Base-by-base conservation (phyloP, 2,888 invertebrate species). In the Rhamnusium bicolor region DNA sequence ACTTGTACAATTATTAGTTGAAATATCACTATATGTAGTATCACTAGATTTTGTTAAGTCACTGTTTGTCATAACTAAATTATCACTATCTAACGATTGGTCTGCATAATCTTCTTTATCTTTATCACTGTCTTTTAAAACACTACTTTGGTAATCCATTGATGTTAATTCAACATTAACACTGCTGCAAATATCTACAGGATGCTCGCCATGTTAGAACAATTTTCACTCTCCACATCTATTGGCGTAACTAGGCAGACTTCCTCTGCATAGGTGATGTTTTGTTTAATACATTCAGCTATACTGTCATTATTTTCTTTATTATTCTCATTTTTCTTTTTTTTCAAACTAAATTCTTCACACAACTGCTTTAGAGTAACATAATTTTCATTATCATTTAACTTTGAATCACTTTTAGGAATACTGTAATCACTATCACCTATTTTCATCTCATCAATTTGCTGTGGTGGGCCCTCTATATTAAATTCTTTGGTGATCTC, bases 1-100 rank as follows among this genome's bases (percentile, higher is more conserved):
- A 86, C 91, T 92, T 89, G 91, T 91, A 86, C 91, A 92, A 60
- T 91, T 84, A 74, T 82, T 84, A n/a, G 79, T 77, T 27, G 84
- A 83, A 76, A 79, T 76, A 75, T 86, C 85, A 84, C 85, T 86
- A 78, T 80, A 82, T 65, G 81, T 83, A 69, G 84, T 85, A 80
- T 85, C 85, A 83, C 83, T 84, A 75, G 85, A 85, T 77, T 84
- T 84, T 49, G 81, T 82, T 76, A 85, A 79, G 72, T 85, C 84
- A 79, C 81, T 82, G 72, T 75, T 76, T 27, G 76, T 80, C 76
- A 77, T 80, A 79, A 83, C 82, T 76, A 81, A 67, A 69, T 74
- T 65, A 65, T 65, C 65, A 65, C 65, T 65, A 65, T 51, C 75
- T 73, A 75, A 58, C 40, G 68, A 71, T 54, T 49, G 62, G 40